Base-by-base conservation (phyloP, 1,140 invertebrate genomes). In the Drosophila serrata region DNA sequence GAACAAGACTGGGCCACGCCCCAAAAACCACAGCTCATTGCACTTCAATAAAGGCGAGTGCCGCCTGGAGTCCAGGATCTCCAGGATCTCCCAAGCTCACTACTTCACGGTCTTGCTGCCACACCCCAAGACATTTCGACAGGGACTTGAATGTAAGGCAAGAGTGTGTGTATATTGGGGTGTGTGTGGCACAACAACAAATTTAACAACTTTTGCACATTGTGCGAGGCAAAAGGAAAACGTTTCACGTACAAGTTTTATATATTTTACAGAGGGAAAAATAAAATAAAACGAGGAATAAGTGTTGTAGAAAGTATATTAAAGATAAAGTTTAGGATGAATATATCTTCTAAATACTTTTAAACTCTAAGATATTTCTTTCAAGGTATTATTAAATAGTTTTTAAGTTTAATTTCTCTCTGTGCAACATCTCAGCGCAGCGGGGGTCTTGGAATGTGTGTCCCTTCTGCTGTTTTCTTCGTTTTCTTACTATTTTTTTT, bases 151-250 rank as follows among this genome's bases (percentile, higher is more conserved):
- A n/a, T 17, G 46, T 4, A 17, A 9, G 12, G 19, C n/a, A 35
- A 39, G 35, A 33, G 19, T 27, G n/a, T 63, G 29, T 57, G 46
- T 61, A n/a, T n/a, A n/a, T n/a, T n/a, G n/a, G n/a, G n/a, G 42
- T 49, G 46, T 35, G 12, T 48, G 7, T 0, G 39, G 42, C 33
- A 77, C 67, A 77, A 77, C 72, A 79, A 75, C 35, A 69, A 82
- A 75, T 69, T 85, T 65, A 48, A 78, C 68, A 82, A 87, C 75
- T 84, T 86, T 78, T 63, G 74, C 79, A 74, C 61, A 85, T 62
- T 82, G 75, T 65, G 53, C 57, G 15, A 31, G 31, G 45, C 19
- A 35, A 22, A 51, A 53, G 39, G 60, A 37, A 2, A 51, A 37
- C 27, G 62, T 31, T 63, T 29, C 19, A 42, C n/a, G 19, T 24